A percentile compares a stretch with the other conserved stretches of the same genome.
Conservation (phyloP, 2,113 vertebrate species). For the Alaudala cheleensis region DNA sequence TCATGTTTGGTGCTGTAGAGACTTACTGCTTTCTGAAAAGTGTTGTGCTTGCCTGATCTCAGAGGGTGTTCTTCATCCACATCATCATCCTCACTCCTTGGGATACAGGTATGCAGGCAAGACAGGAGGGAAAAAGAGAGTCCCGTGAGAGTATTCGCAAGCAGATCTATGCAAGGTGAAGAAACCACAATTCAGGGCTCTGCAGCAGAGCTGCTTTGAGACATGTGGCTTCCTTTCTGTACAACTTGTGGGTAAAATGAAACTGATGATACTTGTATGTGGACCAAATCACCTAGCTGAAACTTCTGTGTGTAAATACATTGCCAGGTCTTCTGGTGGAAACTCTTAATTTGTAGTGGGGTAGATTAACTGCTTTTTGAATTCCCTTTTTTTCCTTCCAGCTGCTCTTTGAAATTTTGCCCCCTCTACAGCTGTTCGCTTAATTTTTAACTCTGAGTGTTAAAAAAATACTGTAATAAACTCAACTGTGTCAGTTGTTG, state of each 20-base stretch:
- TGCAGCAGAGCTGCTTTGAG: neutral
- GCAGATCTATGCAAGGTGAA: neutral
- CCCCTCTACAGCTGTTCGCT: neutral
- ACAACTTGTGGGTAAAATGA: neutral
- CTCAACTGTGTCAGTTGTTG: neutral
- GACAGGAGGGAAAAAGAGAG: neutral
- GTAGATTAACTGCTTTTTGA: neutral
- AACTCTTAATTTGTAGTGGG: neutral
- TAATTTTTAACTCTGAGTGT: neutral
- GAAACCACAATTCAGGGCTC: neutral
- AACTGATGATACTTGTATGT: neutral
- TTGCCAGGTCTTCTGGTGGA: neutral
- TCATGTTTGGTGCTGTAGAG: neutral
- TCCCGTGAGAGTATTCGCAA: accelerated
- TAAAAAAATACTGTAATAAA: neutral
- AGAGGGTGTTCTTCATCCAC: neutral
- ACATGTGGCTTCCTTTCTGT: neutral
- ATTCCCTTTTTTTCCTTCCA: neutral
- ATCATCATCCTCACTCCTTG: neutral
- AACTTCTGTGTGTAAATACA: neutral
- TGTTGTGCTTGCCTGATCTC: neutral
- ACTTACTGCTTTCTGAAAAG: neutral
- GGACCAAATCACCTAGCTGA: neutral
- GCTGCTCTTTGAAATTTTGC: neutral
- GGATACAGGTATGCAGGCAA: neutral